These are phyloP conservation scores for Megamerina dolium DNA, from an alignment of 2,888 invertebrate species.

Conservation along the genomic window DNA sequence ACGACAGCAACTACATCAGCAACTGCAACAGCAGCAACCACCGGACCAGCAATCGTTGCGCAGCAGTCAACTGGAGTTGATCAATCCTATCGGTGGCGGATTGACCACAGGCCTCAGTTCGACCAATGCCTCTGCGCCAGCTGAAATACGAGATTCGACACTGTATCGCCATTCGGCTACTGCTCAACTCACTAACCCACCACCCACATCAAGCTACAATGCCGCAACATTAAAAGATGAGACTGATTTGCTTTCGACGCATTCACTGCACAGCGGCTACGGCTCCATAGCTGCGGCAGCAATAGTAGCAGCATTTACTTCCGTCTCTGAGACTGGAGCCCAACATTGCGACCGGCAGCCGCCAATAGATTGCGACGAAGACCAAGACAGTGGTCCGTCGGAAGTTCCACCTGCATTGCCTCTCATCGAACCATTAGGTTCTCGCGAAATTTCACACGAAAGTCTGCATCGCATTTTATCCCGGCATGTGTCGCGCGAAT, in stretches of 20 bases:
- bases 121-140: constrained; percentile 33
- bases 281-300: constrained; percentile 10
- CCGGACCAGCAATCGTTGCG: constrained; percentile 49
- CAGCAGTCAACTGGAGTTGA: constrained; percentile 52
- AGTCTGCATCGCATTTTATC: constrained; percentile 59
- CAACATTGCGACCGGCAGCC: constrained; percentile 28
- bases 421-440: constrained; percentile 70
- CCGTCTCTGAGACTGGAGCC: constrained; percentile 1
- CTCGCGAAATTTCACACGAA: constrained; percentile 76
- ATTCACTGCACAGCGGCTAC: constrained; percentile 28
- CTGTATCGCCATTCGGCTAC: constrained; percentile 19
- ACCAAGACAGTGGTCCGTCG: constrained; percentile 75
- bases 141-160: constrained; percentile 28
- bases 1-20: constrained; percentile 15
- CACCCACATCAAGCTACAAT: constrained; percentile 7
- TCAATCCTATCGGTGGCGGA: constrained; percentile 57
- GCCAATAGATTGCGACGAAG: constrained; percentile 57
- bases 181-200: constrained; percentile 12
- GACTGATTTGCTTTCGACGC: constrained; percentile 44
- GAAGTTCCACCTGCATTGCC: constrained; percentile 77
- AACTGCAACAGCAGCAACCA: constrained; percentile 30
- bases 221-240: constrained; percentile 24
- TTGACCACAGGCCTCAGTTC: constrained; percentile 49
- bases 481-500: constrained; percentile 58
- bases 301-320: constrained; percentile 5